These are phyloP conservation scores for Thyatira batis DNA, from an alignment of 2,888 invertebrate species.

Conservation along the genomic window DNA sequence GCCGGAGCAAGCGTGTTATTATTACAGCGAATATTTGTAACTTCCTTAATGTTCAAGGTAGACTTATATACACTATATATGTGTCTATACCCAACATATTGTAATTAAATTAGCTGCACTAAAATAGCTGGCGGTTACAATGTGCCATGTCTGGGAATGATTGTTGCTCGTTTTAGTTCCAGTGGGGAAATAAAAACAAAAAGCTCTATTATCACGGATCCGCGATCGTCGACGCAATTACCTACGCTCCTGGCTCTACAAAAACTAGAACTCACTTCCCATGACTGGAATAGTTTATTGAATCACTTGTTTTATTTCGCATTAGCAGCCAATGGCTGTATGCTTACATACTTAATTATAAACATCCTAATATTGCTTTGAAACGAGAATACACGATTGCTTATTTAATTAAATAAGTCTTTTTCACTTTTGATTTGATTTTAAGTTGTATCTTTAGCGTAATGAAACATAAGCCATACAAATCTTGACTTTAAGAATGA, in stretches of 20 bases:
- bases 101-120: background rate
- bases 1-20: background rate
- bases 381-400: background rate
- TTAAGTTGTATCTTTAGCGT: no score
- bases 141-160: conserved; percentile 20
- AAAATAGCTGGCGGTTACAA: background rate
- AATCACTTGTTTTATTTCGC: conserved; percentile 30
- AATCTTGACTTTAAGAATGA: no score
- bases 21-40: background rate
- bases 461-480: no score
- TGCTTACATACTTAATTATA: no score
- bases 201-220: conserved; percentile 56
- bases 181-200: conserved; percentile 64
- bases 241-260: conserved; percentile 48
- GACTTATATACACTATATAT: background rate
- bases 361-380: background rate
- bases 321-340: conserved; percentile 2
- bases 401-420: background rate
- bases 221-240: conserved; percentile 60
- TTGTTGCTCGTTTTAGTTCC: conserved; percentile 46
- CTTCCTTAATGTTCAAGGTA: background rate
- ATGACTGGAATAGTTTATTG: conserved; percentile 66
- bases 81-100: background rate
- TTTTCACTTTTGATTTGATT: conserved; percentile 15
- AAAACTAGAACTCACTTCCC: conserved; percentile 73